Percentiles rank a stretch among this genome's conserved stretches.
phyloP scores from a whole-genome alignment of 2,113 vertebrate species.

The Thalassoma bifasciatum region DNA sequence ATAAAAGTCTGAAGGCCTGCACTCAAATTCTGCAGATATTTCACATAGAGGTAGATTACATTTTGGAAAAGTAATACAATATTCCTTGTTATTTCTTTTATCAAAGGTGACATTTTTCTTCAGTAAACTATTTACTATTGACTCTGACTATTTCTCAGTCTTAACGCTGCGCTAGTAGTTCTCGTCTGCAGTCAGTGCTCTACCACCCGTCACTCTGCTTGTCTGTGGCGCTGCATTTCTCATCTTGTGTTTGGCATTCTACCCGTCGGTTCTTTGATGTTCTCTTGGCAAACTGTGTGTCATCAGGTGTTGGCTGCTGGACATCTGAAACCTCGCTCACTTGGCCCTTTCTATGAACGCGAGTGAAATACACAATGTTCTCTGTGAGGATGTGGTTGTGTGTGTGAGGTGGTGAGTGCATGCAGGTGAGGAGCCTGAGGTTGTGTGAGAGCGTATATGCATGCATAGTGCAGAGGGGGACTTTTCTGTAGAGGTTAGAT shows the following conservation, averaged over 20 bases:
- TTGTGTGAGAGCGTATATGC: slow-evolving; percentile 44
- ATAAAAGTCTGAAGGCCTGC: slow-evolving; percentile 22
- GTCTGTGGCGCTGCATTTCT: slow-evolving; percentile 80
- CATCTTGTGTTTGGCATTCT: slow-evolving; percentile 82
- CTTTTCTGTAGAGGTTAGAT: slow-evolving; percentile 26
- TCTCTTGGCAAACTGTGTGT: slow-evolving; percentile 79
- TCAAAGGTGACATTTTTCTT: slow-evolving; percentile 21
- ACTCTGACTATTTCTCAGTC: slow-evolving; percentile 73
- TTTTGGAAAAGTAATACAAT: slow-evolving; percentile 40
- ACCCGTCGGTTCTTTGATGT: slow-evolving; percentile 77
- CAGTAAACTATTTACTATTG: slow-evolving; percentile 74
- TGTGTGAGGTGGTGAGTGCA: slow-evolving; percentile 15
- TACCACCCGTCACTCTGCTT: slow-evolving; percentile 80
- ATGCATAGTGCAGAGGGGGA: neutral
- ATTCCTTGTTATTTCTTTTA: slow-evolving; percentile 26
- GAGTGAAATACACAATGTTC: slow-evolving; percentile 38
- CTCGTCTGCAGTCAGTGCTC: slow-evolving; percentile 72
- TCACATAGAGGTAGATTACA: slow-evolving; percentile 18
- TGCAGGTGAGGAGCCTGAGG: slow-evolving; percentile 16
- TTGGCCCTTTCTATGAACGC: slow-evolving; percentile 52
- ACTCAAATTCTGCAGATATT: slow-evolving; percentile 27
- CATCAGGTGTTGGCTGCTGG: slow-evolving; percentile 78
- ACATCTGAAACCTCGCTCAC: slow-evolving; percentile 68
- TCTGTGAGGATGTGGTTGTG: slow-evolving; percentile 41
- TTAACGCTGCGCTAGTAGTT: slow-evolving; percentile 65